Percentiles rank a stretch among this genome's conserved stretches.
Conservation (phyloP, 2,888 invertebrate species). For the Lysandra coridon region DNA sequence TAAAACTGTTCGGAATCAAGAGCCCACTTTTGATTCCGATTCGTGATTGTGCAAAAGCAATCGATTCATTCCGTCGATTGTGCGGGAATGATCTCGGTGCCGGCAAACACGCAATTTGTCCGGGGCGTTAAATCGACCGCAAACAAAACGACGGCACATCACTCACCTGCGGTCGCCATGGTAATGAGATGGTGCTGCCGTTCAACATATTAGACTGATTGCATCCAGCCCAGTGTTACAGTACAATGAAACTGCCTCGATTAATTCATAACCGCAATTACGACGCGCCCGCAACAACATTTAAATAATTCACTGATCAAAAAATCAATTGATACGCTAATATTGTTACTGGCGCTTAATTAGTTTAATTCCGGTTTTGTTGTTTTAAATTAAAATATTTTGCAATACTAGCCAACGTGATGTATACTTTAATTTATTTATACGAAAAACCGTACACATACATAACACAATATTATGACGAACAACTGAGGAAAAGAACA, state of each 20-base stretch:
- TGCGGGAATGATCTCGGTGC: slow-evolving; percentile 69
- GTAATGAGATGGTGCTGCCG: slow-evolving; percentile 79
- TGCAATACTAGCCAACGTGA: too few relatives aligned
- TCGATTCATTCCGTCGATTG: slow-evolving; percentile 62
- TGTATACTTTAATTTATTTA: neutral
- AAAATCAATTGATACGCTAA: slow-evolving; percentile 31
- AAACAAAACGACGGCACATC: slow-evolving; percentile 76
- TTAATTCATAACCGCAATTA: slow-evolving; percentile 46
- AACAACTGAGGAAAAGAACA: slow-evolving; percentile 7
- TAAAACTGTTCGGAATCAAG: neutral
- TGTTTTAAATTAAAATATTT: neutral
- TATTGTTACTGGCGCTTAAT: slow-evolving; percentile 3
- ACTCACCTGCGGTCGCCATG: slow-evolving; percentile 78
- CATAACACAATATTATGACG: neutral
- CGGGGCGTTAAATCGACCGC: slow-evolving; percentile 78
- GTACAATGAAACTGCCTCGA: slow-evolving; percentile 45
- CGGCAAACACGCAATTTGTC: slow-evolving; percentile 79
- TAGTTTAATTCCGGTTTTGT: slow-evolving; percentile 7
- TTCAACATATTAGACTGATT: slow-evolving; percentile 79
- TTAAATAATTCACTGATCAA: slow-evolving; percentile 39
- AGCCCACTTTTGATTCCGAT: slow-evolving; percentile 36
- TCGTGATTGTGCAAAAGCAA: slow-evolving; percentile 62
- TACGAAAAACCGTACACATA: neutral
- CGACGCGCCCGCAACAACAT: slow-evolving; percentile 37
- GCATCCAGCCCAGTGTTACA: slow-evolving; percentile 54